Conservation (phyloP, 1,140 invertebrate genomes). For the Nymphalis io region DNA sequence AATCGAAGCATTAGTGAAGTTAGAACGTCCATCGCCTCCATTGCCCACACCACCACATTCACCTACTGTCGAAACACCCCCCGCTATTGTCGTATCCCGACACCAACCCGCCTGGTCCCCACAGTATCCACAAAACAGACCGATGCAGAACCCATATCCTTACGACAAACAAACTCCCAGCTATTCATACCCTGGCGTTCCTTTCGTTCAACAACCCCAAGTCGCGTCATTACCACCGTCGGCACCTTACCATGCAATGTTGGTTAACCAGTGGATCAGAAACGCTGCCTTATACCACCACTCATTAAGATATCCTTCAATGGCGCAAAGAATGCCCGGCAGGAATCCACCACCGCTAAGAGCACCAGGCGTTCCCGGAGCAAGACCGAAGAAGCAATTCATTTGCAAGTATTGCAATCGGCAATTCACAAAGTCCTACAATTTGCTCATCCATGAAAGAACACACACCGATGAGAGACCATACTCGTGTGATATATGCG, state of each 20-base stretch:
- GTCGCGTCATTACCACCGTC: constrained; percentile 67
- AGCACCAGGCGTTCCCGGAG: constrained; percentile 81
- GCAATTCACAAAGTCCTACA: constrained; percentile 98
- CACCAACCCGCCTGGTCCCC: constrained; percentile 67
- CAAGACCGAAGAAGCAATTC: constrained; percentile 94
- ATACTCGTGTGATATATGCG: constrained; percentile 97
- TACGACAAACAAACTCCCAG: constrained; percentile 64
- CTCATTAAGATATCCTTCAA: constrained; percentile 73
- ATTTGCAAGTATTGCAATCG: constrained; percentile 97
- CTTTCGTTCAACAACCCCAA: constrained; percentile 76
- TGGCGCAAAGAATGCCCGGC: constrained; percentile 73
- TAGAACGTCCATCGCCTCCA: constrained; percentile 84
- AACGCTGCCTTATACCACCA: constrained; percentile 85
- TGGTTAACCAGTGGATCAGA: constrained; percentile 87
- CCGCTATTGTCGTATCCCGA: constrained; percentile 62
- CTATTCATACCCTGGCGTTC: constrained; percentile 65
- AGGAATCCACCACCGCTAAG: constrained; percentile 81
- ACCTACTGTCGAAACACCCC: constrained; percentile 83
- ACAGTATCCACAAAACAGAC: constrained; percentile 54
- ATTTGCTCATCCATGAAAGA: constrained; percentile 95
- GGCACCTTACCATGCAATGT: constrained; percentile 77
- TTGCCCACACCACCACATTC: constrained; percentile 87
- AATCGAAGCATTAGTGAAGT: constrained; percentile 81
- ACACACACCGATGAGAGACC: constrained; percentile 98
- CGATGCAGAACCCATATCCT: constrained; percentile 62